Base-by-base conservation (phyloP, 2,113 vertebrate genomes). In the Mesitornis unicolor region DNA sequence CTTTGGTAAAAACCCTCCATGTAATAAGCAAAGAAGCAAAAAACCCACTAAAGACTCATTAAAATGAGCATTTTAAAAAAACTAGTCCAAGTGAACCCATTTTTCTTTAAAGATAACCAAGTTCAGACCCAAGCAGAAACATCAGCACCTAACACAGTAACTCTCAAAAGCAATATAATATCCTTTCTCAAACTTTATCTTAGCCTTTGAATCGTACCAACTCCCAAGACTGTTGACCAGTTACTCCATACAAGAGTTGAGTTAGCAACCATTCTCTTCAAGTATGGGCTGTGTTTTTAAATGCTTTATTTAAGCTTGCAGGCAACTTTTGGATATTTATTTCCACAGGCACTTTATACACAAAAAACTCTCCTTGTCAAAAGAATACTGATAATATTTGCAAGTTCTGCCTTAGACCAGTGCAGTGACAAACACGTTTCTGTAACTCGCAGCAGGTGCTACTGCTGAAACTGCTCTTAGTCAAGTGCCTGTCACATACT, bases 261-360 rank as follows among this genome's bases (percentile, higher is more conserved):
- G 14, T 43, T 71, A 65, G 45, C 75, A 57, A 11, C 57, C 57
- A 43, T 48, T 56, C 57, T 73, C 25, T 76, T 83, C 63, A 92
- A 60, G 13, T 51, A 51, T 0, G 16, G 68, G 68, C 42, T 59
- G 10, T 31, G 24, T 2, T 35, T 93, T 81, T 43, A 21, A 11
- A 57, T 14, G 21, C 8, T 79, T 77, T 47, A 77, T 59, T 84
- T 83, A 36, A 86, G 35, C 10, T 88, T 77, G 54, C 48, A 91
- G 71, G 61, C 68, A 88, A 84, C 59, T 83, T 87, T 22, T 22
- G 16, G 22, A 50, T 67, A 71, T 83, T 82, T 80, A 83, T 65
- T 90, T 90, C 71, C 48, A 78, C 60, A 94, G 85, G 85, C 90
- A 96, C 93, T 96, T 94, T n/a, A 43, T 70, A 80, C 1, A 73